Evolutionary conservation across 2,888 invertebrate species (phyloP).

Genomic region (Oscheius sp.): DNA sequence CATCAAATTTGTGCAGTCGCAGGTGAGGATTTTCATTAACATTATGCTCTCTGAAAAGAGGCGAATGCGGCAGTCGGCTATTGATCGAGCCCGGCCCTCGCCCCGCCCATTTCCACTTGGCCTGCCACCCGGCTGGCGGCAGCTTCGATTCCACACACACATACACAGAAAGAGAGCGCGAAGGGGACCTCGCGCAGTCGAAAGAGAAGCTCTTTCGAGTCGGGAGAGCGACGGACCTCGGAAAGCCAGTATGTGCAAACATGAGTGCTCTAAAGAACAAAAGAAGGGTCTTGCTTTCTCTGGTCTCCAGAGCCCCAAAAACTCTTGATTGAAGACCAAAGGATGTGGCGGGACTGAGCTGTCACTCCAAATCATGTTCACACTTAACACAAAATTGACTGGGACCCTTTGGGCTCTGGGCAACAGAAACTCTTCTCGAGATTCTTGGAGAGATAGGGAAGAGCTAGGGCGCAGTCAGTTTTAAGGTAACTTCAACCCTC

Average conservation of each 20-base stretch:
- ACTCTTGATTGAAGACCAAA: neutral
- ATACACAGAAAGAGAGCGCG: neutral
- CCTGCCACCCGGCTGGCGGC: constrained; percentile 24
- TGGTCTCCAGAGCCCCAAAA: neutral
- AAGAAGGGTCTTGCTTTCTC: neutral
- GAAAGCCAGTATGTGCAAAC: neutral
- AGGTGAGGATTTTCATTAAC: constrained; percentile 57
- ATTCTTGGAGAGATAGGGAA: no score
- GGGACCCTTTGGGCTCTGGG: no score
- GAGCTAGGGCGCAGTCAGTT: no score
- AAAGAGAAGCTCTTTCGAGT: neutral
- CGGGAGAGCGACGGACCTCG: neutral
- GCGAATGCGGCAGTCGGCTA: constrained; percentile 37
- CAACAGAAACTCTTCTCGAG: no score
- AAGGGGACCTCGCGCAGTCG: neutral
- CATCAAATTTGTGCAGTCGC: constrained; percentile 60
- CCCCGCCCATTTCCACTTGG: constrained; percentile 35
- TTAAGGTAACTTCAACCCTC: no score
- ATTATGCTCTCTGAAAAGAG: constrained; percentile 39
- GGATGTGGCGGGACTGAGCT: neutral
- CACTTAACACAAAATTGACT: no score
- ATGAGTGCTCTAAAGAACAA: neutral
- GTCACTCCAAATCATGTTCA: no score
- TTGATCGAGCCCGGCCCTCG: constrained; percentile 33
- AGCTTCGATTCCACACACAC: constrained; percentile 8